phyloP scores from a whole-genome alignment of 2,113 vertebrate species.

The Galemys pyrenaicus region DNA sequence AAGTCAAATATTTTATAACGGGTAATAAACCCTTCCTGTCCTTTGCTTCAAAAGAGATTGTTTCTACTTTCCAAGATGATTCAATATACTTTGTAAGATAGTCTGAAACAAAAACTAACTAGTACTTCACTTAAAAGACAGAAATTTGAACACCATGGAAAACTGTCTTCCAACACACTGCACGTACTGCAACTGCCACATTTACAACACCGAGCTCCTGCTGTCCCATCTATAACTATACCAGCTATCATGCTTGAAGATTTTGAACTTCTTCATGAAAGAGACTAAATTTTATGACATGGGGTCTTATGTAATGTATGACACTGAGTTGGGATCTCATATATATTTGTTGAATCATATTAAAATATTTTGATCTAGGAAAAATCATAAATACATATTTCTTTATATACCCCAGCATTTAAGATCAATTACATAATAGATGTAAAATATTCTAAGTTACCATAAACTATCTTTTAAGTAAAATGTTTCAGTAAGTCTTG shows the following conservation, averaged over 20 bases:
- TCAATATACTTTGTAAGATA: neutral
- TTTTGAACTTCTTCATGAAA: slow-evolving; percentile 47
- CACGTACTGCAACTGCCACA: slow-evolving; percentile 14
- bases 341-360: neutral
- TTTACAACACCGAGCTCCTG: slow-evolving; percentile 15
- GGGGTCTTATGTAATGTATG: neutral
- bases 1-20: neutral
- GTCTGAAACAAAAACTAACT: neutral
- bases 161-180: neutral
- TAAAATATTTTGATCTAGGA: neutral
- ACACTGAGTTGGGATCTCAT: slow-evolving; percentile 8
- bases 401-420: neutral
- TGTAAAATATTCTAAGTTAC: neutral
- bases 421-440: slow-evolving; percentile 19
- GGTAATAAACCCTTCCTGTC: neutral
- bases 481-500: neutral
- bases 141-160: neutral
- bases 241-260: neutral
- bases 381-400: neutral
- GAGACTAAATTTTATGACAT: neutral
- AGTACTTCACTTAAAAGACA: neutral
- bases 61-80: neutral
- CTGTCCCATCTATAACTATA: neutral
- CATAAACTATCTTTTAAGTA: neutral
- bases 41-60: neutral